phyloP scores from a whole-genome alignment of 2,888 invertebrate genomes.

The Dioctria rufipes region DNA sequence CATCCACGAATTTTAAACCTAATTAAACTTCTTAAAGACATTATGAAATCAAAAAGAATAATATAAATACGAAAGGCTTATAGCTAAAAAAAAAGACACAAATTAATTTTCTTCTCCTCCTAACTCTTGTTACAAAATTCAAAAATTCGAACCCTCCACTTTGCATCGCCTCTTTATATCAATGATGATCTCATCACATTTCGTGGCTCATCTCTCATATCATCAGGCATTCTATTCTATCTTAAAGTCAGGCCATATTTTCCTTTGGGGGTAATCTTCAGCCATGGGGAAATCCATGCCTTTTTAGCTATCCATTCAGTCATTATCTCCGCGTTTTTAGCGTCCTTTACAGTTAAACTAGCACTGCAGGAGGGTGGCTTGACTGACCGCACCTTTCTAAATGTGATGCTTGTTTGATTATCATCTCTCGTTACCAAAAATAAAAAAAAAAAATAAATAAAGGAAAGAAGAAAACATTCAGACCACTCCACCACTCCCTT shows the following conservation, averaged over 20 bases:
- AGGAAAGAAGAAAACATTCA: no score
- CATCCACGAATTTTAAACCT: no score
- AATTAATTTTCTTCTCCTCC: no score
- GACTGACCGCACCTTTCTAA: constrained; percentile 33
- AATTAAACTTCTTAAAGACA: no score
- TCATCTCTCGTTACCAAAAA: constrained; percentile 49
- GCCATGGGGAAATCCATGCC: background rate
- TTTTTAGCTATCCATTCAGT: background rate
- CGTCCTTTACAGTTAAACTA: background rate
- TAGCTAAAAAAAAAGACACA: no score
- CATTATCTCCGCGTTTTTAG: background rate
- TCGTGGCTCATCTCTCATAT: constrained; percentile 14
- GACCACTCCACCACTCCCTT: constrained; percentile 31
- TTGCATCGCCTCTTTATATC: no score
- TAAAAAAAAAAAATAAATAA: background rate
- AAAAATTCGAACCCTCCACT: no score
- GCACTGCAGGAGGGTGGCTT: background rate
- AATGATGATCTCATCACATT: constrained; percentile 22
- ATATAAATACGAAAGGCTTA: no score
- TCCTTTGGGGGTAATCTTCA: background rate
- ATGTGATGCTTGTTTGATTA: constrained; percentile 52
- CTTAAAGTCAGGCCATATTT: background rate
- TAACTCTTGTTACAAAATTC: no score
- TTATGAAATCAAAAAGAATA: no score
- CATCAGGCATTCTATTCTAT: background rate